Evolutionary conservation across 2,888 invertebrate genomes (phyloP), one percentile per base, ranked within the genome.

Genomic region (Papilio demoleus): DNA sequence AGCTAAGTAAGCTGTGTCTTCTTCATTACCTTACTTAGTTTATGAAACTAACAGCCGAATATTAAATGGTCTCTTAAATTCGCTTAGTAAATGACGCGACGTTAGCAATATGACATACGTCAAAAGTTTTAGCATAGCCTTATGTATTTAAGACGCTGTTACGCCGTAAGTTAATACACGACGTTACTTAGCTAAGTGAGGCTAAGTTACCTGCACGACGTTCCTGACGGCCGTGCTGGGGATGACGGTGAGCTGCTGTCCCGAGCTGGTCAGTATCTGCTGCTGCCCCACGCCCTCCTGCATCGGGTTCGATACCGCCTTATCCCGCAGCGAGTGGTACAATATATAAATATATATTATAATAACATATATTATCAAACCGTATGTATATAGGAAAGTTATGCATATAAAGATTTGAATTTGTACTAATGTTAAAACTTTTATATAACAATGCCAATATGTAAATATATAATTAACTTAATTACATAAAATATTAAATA

Each of bases 201-300:
- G 24, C 66, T 19, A 36, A 45, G 68, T 75, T 88, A 88, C 89
- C 90, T 89, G 90, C 60, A 88, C 85, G 70, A 88, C 76, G 76
- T 88, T 88, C 72, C 89, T 82, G 78, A 92, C 88, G 84, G 93
- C 94, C 75, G 94, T 82, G 65, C 94, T 67, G 93, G 97, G 97
- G 81, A 97, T 97, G 65, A 97, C 95, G 5, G 97, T 97, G 75
- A 97, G 94, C 81, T 97, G 97, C 81, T 97, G 97, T 0, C 96
- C 96, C 78, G 94, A 95, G 73, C 94, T 95, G 68, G 96, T 95
- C 12, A 96, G 95, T 67, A 96, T 95, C 80, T 96, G 96, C 66
- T 86, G 87, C 70, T 87, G 87, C 64, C 83, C 86, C n/a, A 86
- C 83, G 50, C 76, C 78, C 1, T 92, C 86, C 68, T 86, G 90